Evolutionary conservation across 2,888 invertebrate genomes (phyloP).

Genomic region (Xestobium rufovillosum): DNA sequence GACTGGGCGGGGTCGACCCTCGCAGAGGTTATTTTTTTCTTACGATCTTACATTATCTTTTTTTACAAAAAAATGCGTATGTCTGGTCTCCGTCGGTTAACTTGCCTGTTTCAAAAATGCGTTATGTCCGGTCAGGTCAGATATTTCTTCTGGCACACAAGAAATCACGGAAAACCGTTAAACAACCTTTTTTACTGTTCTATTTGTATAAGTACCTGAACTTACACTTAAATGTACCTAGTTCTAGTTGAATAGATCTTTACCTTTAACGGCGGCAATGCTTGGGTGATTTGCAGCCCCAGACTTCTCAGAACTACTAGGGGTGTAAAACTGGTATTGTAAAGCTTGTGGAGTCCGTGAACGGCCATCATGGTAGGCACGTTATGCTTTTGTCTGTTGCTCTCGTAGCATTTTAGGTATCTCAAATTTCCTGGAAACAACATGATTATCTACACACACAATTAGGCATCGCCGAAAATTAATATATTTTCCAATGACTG

Average conservation of each 20-base stretch:
- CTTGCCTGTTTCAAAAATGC: too few relatives aligned
- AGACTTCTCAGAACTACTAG: constrained; percentile 72
- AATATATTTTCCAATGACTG: too few relatives aligned
- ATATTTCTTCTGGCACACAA: too few relatives aligned
- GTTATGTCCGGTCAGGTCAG: too few relatives aligned
- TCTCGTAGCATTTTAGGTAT: constrained; percentile 78
- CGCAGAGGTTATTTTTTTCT: too few relatives aligned
- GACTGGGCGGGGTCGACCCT: too few relatives aligned
- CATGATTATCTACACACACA: too few relatives aligned
- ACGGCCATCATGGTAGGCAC: constrained; percentile 82
- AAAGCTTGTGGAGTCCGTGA: constrained; percentile 80
- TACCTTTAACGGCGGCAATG: constrained; percentile 69
- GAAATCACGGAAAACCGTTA: too few relatives aligned
- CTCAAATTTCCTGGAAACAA: constrained; percentile 57
- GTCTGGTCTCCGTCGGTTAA: too few relatives aligned
- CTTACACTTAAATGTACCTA: too few relatives aligned
- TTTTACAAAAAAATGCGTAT: too few relatives aligned
- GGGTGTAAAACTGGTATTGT: constrained; percentile 65
- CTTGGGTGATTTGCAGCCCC: constrained; percentile 73
- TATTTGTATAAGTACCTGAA: constrained; percentile 1
- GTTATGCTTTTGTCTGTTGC: constrained; percentile 73
- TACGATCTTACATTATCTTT: too few relatives aligned
- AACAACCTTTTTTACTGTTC: constrained; percentile 4
- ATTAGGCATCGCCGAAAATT: constrained; percentile 5
- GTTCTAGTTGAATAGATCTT: constrained; percentile 13